Evolutionary conservation across 2,888 invertebrate genomes (phyloP).

Genomic region (Sphecodes monilicornis): DNA sequence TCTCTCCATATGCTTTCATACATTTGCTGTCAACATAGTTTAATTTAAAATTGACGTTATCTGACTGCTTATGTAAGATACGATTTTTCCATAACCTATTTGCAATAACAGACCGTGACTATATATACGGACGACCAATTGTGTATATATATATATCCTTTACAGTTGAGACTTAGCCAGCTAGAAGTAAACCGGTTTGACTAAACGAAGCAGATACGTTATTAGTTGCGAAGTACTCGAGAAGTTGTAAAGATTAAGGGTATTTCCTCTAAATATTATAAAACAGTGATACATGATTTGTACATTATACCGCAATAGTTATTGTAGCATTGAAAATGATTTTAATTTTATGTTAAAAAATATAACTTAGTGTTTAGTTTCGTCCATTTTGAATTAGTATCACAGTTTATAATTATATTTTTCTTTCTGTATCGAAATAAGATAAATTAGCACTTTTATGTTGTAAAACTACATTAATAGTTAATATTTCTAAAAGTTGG

Average conservation of each 20-base stretch:
- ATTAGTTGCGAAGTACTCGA: too few species aligned
- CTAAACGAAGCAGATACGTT: neutral
- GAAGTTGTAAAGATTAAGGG: neutral
- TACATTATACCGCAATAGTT: neutral
- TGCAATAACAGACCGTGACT: neutral
- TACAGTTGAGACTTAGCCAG: too few species aligned
- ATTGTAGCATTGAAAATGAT: neutral
- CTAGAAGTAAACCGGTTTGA: neutral
- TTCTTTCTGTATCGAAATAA: neutral
- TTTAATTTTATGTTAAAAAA: neutral
- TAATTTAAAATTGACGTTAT: neutral
- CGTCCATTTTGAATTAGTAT: neutral
- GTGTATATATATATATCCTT: neutral
- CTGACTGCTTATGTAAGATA: neutral
- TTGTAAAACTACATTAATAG: neutral
- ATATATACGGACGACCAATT: neutral
- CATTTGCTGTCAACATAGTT: neutral
- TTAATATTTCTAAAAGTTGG: neutral
- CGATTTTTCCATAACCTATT: neutral
- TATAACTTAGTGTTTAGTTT: neutral
- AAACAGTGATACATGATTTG: neutral
- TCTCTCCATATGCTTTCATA: neutral
- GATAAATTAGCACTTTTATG: neutral
- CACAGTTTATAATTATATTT: neutral
- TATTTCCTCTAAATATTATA: neutral